Conservation (phyloP, 2,113 vertebrate genomes). For the Sialia sialis region DNA sequence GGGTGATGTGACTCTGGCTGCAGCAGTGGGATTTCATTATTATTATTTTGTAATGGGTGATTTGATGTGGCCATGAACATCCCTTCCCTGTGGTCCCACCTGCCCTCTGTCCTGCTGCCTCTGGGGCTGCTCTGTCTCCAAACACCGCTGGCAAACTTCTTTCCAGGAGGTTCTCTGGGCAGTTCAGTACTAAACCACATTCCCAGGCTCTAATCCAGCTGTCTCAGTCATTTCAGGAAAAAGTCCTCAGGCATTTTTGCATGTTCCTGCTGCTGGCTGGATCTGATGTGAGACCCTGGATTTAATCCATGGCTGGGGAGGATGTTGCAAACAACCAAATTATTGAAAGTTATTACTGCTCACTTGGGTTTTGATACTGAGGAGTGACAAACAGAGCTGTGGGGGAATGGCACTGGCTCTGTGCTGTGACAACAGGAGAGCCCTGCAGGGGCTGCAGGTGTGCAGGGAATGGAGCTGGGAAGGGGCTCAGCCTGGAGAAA, state of each 20-base stretch:
- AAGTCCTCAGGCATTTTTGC: neutral
- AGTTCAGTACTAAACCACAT: neutral
- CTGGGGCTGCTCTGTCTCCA: neutral
- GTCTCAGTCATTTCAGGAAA: neutral
- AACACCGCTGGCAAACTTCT: neutral
- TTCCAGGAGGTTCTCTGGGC: neutral
- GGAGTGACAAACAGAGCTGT: neutral
- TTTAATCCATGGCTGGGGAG: neutral
- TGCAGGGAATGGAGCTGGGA: neutral
- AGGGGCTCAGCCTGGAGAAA: neutral
- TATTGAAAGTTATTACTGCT: neutral
- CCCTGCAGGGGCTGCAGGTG: neutral
- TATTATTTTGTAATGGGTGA: neutral
- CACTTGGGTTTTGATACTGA: rapidly evolving
- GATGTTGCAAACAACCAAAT: neutral
- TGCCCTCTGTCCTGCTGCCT: neutral
- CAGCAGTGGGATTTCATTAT: neutral
- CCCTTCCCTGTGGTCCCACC: neutral
- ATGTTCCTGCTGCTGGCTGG: rapidly evolving
- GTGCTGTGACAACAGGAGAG: neutral
- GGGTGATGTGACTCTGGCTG: neutral
- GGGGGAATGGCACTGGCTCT: rapidly evolving
- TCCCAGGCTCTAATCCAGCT: neutral
- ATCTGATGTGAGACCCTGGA: rapidly evolving
- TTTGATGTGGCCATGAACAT: neutral